Evolutionary conservation across 2,888 invertebrate genomes (phyloP).

Genomic region (Pasiphila rectangulata): DNA sequence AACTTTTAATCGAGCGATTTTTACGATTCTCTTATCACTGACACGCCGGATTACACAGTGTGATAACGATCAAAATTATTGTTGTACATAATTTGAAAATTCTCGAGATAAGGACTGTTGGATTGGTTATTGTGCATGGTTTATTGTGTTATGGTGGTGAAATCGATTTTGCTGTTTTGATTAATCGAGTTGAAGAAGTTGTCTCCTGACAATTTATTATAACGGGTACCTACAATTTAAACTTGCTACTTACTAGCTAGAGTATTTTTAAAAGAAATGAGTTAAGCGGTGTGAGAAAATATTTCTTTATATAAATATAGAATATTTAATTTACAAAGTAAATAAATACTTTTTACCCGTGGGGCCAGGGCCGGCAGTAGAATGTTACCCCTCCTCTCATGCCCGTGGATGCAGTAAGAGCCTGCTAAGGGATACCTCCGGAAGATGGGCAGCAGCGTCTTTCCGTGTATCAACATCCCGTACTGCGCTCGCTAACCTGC

Average conservation of each 20-base stretch:
- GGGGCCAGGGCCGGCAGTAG: too few relatives aligned
- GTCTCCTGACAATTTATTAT: too few relatives aligned
- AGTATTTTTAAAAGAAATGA: too few relatives aligned
- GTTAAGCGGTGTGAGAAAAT: background rate
- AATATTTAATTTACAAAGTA: background rate
- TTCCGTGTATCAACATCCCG: too few relatives aligned
- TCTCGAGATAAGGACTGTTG: conserved; percentile 21
- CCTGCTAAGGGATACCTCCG: too few relatives aligned
- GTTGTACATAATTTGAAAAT: conserved; percentile 46
- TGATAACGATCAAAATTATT: conserved; percentile 68
- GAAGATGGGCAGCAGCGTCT: too few relatives aligned
- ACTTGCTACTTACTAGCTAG: too few relatives aligned
- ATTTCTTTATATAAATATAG: background rate
- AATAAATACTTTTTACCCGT: background rate
- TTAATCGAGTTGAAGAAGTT: background rate
- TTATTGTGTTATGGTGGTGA: conserved; percentile 7
- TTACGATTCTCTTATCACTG: conserved; percentile 73
- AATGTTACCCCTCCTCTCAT: too few relatives aligned
- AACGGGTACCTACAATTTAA: too few relatives aligned
- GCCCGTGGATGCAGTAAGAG: too few relatives aligned
- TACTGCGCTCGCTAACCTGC: too few relatives aligned
- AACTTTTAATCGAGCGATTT: conserved; percentile 71
- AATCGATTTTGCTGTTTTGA: conserved; percentile 13
- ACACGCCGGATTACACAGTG: conserved; percentile 74
- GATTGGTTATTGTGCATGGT: conserved; percentile 21